These are phyloP conservation scores for Noctuana brunneofusca DNA, from an alignment of 2,888 invertebrate genomes.

Conservation along the genomic window DNA sequence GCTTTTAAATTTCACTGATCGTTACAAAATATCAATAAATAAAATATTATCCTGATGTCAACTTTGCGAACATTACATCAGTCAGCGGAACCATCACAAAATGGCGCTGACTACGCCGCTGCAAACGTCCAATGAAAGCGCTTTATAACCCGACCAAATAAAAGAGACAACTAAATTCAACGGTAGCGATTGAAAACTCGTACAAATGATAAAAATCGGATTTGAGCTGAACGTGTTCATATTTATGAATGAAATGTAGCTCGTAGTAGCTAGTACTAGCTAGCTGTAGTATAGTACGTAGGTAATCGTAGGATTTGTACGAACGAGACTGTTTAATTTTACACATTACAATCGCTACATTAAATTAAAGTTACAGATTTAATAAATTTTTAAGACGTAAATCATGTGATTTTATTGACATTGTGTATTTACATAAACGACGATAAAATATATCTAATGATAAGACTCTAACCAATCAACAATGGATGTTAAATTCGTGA, in stretches of 20 bases:
- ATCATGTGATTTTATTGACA: conserved; percentile 8
- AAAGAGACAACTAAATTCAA: conserved; percentile 36
- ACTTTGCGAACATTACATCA: conserved; percentile 61
- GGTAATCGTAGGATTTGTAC: no score
- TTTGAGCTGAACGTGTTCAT: background rate
- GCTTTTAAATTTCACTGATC: background rate
- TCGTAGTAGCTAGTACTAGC: background rate
- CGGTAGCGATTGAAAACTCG: background rate
- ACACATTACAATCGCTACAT: no score
- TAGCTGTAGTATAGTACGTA: no score
- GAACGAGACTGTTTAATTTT: no score
- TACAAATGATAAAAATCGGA: background rate
- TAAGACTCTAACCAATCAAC: background rate
- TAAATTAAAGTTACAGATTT: no score
- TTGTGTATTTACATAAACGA: background rate
- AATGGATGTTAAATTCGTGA: background rate
- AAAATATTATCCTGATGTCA: background rate
- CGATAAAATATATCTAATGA: background rate
- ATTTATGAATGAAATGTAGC: conserved; percentile 2
- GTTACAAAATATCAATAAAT: background rate
- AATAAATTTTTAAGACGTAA: background rate
- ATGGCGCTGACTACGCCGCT: conserved; percentile 69
- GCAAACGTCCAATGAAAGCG: conserved; percentile 64
- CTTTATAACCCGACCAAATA: conserved; percentile 66
- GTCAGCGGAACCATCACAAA: conserved; percentile 72